Evolutionary conservation across 2,888 invertebrate genomes (phyloP).

Genomic region (Camptogramma bilineatum): DNA sequence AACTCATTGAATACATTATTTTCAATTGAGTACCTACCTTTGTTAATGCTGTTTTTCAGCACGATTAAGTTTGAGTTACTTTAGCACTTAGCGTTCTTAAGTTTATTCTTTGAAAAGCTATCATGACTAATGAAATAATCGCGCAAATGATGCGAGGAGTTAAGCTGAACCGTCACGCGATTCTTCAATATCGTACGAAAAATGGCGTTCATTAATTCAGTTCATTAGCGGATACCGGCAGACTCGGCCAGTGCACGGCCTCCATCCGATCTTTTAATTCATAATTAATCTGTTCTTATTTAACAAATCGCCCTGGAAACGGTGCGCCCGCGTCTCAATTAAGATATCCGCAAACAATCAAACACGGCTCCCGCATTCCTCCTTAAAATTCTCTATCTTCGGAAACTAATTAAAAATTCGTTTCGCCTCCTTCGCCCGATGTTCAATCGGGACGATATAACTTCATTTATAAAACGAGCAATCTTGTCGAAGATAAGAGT

Average conservation of each 20-base stretch:
- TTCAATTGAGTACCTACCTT: slow-evolving; percentile 25
- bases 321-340: slow-evolving; percentile 78
- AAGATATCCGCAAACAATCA: slow-evolving; percentile 74
- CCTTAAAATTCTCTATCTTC: slow-evolving; percentile 82
- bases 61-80: slow-evolving; percentile 42
- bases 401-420: slow-evolving; percentile 86
- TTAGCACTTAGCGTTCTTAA: slow-evolving; percentile 18
- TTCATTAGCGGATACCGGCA: slow-evolving; percentile 67
- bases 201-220: slow-evolving; percentile 70
- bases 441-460: slow-evolving; percentile 84
- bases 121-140: slow-evolving; percentile 58
- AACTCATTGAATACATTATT: slow-evolving; percentile 22
- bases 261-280: slow-evolving; percentile 70
- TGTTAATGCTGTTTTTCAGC: slow-evolving; percentile 28
- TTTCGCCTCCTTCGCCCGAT: slow-evolving; percentile 76
- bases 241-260: slow-evolving; percentile 54
- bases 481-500: slow-evolving; percentile 83
- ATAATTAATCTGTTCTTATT: slow-evolving; percentile 73
- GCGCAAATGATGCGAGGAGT: slow-evolving; percentile 53
- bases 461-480: slow-evolving; percentile 85
- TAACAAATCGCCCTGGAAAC: slow-evolving; percentile 74
- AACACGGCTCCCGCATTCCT: slow-evolving; percentile 80
- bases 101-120: slow-evolving; percentile 45
- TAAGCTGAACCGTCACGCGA: slow-evolving; percentile 62
- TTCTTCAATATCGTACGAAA: slow-evolving; percentile 66